These are phyloP conservation scores for Axinella damicornis DNA, from an alignment of 37 sponge, comb jelly and placozoan genomes.

Conservation along the genomic window DNA sequence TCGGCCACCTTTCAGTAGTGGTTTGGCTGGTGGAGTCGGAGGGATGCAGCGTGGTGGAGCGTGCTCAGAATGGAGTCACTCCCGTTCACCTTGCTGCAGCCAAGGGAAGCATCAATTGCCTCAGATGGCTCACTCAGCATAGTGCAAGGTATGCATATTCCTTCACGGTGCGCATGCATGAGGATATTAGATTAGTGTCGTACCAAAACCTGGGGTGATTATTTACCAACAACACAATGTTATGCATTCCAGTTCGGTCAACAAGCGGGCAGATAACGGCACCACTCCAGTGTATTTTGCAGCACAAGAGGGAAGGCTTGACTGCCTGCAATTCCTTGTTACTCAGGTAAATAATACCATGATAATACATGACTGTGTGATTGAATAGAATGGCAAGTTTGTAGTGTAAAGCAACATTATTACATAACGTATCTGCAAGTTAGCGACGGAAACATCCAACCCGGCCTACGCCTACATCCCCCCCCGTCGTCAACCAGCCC, in stretches of 20 bases:
- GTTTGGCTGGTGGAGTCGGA: conserved; percentile 66
- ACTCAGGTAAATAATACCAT: conserved; percentile 66
- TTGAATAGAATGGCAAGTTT: no score
- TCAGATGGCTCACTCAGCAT: conserved; percentile 62
- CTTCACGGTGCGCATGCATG: no score
- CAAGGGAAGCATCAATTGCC: conserved; percentile 68
- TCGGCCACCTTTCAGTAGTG: conserved; percentile 56
- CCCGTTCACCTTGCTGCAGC: conserved; percentile 84
- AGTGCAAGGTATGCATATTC: conserved; percentile 41
- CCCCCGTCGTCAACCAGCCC: no score
- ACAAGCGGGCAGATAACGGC: conserved; percentile 69
- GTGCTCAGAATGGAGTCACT: conserved; percentile 77
- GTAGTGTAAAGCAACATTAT: no score
- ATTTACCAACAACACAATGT: no score
- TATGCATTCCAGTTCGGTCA: conserved; percentile 45
- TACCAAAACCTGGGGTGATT: no score
- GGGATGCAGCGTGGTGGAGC: conserved; percentile 39
- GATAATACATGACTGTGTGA: no score
- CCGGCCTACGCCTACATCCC: no score
- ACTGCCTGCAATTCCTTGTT: conserved; percentile 62
- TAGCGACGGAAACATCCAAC: no score
- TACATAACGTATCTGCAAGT: no score
- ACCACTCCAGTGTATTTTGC: conserved; percentile 78
- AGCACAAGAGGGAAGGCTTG: conserved; percentile 75
- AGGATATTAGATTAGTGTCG: no score